phyloP scores from a whole-genome alignment of 2,797 vertebrate genomes.

The Silurus aristotelis region DNA sequence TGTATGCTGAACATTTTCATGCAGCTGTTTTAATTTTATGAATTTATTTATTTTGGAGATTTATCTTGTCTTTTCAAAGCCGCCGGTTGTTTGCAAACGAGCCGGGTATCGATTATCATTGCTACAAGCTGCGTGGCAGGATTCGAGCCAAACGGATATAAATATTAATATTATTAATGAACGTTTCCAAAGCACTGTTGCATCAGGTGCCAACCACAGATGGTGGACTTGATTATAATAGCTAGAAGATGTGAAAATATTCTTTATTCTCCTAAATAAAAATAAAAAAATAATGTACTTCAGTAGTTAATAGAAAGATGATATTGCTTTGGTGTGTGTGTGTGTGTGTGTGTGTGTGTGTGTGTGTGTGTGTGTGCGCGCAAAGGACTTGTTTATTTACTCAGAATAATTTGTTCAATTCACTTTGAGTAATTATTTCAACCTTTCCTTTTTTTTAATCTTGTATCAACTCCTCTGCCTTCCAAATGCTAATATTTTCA shows the following conservation, averaged over 20 bases:
- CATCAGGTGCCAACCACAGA: conserved; percentile 49
- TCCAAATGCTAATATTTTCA: not conserved
- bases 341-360: not conserved
- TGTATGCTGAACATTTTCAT: conserved; percentile 10
- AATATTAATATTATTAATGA: conserved; percentile 54
- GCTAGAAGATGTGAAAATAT: conserved; percentile 50
- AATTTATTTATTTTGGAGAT: not conserved
- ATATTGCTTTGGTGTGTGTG: not conserved
- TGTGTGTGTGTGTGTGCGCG: too few relatives aligned
- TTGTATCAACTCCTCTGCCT: not conserved
- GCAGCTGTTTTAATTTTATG: not conserved
- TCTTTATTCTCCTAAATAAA: conserved; percentile 2
- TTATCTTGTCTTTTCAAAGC: conserved; percentile 25
- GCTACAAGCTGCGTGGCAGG: conserved; percentile 36
- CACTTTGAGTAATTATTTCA: not conserved
- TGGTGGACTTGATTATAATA: conserved; percentile 52
- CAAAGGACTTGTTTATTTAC: not conserved
- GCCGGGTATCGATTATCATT: conserved; percentile 38
- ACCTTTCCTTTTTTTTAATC: not conserved
- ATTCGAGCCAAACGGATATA: conserved; percentile 26
- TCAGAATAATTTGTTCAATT: not conserved
- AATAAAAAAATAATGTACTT: not conserved
- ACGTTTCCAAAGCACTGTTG: conserved; percentile 43
- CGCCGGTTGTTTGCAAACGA: conserved; percentile 28
- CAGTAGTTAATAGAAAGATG: not conserved